A percentile compares a stretch with the other conserved stretches of the same genome.
Evolutionary conservation across 2,888 invertebrate genomes (phyloP).

Genomic region (Volucella bombylans): DNA sequence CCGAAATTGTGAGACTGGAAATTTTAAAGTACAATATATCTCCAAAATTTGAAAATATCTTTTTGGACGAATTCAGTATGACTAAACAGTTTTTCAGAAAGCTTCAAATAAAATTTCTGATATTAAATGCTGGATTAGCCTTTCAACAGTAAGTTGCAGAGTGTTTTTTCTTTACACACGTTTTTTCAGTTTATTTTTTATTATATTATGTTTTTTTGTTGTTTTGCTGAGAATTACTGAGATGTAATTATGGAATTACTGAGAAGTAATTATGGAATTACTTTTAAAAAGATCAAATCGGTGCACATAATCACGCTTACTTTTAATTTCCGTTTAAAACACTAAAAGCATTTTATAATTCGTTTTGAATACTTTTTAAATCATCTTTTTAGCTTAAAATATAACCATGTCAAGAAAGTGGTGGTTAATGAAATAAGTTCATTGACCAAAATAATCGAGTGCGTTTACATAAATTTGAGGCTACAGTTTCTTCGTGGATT

Average conservation of each 20-base stretch:
- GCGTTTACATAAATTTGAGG: constrained; percentile 56
- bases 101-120: constrained; percentile 77
- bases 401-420: constrained; percentile 48
- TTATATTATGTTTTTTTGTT: too few relatives aligned
- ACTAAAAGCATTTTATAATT: too few relatives aligned
- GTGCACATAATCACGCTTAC: too few relatives aligned
- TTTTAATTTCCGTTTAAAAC: too few relatives aligned
- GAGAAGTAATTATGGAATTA: too few relatives aligned
- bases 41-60: constrained; percentile 68
- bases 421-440: constrained; percentile 46
- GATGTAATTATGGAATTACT: too few relatives aligned
- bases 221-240: too few relatives aligned
- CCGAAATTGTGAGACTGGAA: constrained; percentile 77
- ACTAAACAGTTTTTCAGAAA: constrained; percentile 76
- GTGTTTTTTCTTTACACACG: background rate
- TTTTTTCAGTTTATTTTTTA: background rate
- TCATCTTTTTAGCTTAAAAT: constrained; percentile 52
- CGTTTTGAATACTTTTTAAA: background rate
- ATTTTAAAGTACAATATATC: constrained; percentile 75
- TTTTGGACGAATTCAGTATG: constrained; percentile 63
- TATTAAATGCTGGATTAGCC: constrained; percentile 62
- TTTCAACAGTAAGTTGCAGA: constrained; percentile 73
- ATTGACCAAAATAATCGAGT: constrained; percentile 57
- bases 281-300: too few relatives aligned
- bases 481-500: constrained; percentile 49